A percentile compares a stretch with the other conserved stretches of the same genome.
Conservation (phyloP, 1,140 invertebrate species). For the Drosophila athabasca region DNA sequence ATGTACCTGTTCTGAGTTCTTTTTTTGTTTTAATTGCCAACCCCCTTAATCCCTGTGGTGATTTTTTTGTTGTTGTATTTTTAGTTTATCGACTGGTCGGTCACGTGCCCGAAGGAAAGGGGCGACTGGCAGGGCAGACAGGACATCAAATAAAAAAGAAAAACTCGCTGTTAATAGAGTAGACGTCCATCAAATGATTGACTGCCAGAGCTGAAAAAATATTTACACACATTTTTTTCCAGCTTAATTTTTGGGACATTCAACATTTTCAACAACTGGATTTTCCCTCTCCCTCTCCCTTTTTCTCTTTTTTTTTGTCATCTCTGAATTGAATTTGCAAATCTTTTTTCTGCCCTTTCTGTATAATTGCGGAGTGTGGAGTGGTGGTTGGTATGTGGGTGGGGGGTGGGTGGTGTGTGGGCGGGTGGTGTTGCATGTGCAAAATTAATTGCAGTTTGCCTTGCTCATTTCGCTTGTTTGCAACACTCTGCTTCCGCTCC, state of each 20-base stretch:
- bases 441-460: constrained; percentile 39
- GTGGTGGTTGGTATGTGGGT: no score
- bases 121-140: neutral
- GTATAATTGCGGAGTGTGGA: no score
- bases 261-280: constrained; percentile 7
- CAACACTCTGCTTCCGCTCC: constrained; percentile 56
- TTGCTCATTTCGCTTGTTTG: constrained; percentile 46
- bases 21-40: no score
- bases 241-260: constrained; percentile 8
- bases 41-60: constrained; percentile 4
- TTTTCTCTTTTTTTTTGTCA: no score
- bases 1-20: no score
- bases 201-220: constrained; percentile 4
- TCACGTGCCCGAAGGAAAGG: constrained; percentile 27
- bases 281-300: neutral
- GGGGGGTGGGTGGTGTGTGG: neutral
- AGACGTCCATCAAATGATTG: neutral
- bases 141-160: neutral
- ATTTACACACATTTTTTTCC: constrained; percentile 16
- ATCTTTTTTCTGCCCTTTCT: no score
- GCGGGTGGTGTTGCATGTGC: constrained; percentile 13
- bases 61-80: constrained; percentile 17
- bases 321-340: no score
- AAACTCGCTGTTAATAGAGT: neutral
- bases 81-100: constrained; percentile 29